A percentile compares a stretch with the other conserved stretches of the same genome.
phyloP scores from a whole-genome alignment of 2,888 invertebrate genomes.

The Apantesis nais region DNA sequence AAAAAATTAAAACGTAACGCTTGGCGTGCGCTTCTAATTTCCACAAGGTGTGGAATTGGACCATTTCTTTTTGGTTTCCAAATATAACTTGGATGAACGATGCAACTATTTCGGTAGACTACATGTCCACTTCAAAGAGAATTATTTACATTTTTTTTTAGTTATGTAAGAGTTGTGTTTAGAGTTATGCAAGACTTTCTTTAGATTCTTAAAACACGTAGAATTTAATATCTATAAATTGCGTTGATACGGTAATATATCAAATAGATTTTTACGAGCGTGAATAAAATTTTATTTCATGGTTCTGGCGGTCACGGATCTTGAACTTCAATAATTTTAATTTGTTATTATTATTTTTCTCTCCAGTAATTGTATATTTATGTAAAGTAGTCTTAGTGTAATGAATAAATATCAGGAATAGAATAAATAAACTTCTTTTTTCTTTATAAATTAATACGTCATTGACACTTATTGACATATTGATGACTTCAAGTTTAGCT shows the following conservation, averaged over 20 bases:
- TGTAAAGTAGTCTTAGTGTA: neutral
- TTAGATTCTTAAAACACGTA: neutral
- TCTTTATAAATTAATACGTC: no score
- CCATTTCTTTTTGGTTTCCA: constrained; percentile 1
- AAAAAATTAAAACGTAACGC: neutral
- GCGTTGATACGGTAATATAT: neutral
- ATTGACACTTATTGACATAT: no score
- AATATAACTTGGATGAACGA: neutral
- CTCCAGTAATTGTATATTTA: neutral
- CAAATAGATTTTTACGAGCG: neutral
- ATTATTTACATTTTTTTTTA: neutral
- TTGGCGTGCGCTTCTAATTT: neutral
- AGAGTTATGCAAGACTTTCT: neutral
- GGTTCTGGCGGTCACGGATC: neutral
- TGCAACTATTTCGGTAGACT: constrained; percentile 1
- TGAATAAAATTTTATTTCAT: neutral
- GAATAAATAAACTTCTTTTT: neutral
- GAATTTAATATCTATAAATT: neutral
- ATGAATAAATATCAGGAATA: neutral
- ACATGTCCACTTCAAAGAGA: neutral
- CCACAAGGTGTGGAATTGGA: neutral
- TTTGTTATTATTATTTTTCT: neutral
- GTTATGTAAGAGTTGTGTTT: neutral
- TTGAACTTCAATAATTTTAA: neutral
- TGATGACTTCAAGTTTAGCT: no score